Evolutionary conservation across 1,140 invertebrate genomes (phyloP).

Genomic region (Neodiprion virginianus): DNA sequence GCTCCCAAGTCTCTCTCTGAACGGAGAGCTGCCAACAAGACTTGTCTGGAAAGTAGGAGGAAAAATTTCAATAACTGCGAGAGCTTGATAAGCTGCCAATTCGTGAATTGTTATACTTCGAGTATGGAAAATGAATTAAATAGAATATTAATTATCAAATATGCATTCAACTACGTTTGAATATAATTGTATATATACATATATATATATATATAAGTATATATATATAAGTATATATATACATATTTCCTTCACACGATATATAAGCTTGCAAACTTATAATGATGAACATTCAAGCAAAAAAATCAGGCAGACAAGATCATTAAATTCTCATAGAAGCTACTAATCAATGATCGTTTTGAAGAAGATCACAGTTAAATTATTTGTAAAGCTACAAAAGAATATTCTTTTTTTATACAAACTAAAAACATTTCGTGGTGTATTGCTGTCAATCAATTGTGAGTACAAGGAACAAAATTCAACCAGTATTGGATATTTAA

Average conservation of each 20-base stretch:
- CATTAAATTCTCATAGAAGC: not conserved
- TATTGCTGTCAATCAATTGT: not conserved
- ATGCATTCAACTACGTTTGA: not conserved
- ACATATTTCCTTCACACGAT: too few species aligned
- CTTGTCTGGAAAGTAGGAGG: slow-evolving; percentile 58
- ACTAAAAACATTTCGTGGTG: not conserved
- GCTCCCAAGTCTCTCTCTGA: slow-evolving; percentile 86
- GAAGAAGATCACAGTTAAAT: not conserved
- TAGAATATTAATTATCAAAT: not conserved
- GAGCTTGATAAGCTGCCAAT: slow-evolving; percentile 36
- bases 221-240: too few species aligned
- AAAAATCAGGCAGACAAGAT: not conserved
- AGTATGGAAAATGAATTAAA: not conserved
- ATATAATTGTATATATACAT: too few species aligned
- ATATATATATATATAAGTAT: too few species aligned
- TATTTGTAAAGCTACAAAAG: not conserved
- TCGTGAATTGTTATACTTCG: slow-evolving; percentile 21
- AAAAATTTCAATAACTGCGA: slow-evolving; percentile 37
- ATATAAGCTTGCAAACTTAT: not conserved
- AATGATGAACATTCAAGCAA: not conserved
- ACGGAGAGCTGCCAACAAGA: slow-evolving; percentile 76
- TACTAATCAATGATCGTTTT: not conserved
- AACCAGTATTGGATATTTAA: not conserved
- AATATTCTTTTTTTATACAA: not conserved
- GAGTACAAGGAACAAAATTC: not conserved